Evolutionary conservation across 2,113 vertebrate species (phyloP), one percentile per base, ranked within the genome.

Genomic region (Albula glossodonta): DNA sequence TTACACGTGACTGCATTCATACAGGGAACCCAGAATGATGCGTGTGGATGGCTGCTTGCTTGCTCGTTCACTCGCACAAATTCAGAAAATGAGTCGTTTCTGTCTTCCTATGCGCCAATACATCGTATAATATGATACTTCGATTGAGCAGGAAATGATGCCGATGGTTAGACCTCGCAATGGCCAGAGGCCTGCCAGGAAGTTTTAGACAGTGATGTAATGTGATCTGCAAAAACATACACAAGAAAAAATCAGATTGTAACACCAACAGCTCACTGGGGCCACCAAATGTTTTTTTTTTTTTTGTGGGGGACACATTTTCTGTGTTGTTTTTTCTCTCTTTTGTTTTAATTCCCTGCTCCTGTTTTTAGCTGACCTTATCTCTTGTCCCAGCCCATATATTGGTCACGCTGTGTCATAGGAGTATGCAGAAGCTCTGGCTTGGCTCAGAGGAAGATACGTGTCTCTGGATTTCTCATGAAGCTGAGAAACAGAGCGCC

Each of bases 71-170:
- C 31, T 15, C 13, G 3, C 17, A 12, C 9, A 49, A 79, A n/a
- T n/a, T 7, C 17, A 66, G 19, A 19, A 74, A 4, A 25, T 9
- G 9, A 41, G n/a, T 31, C 31, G 70, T 74, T 74, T 74, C 70
- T 5, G n/a, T 31, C 56, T 90, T 87, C 90, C 88, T 84, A 87
- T 80, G 87, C 90, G 89, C 88, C 82, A 83, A 22, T 77, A 78
- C 86, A 48, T 12, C 82, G 83, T 15, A 79, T 85, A 82, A 51
- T 70, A 80, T 82, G 31, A 13, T 12, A 52, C 77, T 80, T 92
- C 60, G 89, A 92, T 91, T 41, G 90, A 91, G 87, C n/a, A 56
- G 63, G 11, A 70, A 51, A 50, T 50, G 13, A 25, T 52, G 50
- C 1, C 6, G 77, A 77, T 52, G 83, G 83, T 78, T 31, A 48